Base-by-base conservation (phyloP, 2,797 vertebrate genomes). In the Gadopsis bispinosus region DNA sequence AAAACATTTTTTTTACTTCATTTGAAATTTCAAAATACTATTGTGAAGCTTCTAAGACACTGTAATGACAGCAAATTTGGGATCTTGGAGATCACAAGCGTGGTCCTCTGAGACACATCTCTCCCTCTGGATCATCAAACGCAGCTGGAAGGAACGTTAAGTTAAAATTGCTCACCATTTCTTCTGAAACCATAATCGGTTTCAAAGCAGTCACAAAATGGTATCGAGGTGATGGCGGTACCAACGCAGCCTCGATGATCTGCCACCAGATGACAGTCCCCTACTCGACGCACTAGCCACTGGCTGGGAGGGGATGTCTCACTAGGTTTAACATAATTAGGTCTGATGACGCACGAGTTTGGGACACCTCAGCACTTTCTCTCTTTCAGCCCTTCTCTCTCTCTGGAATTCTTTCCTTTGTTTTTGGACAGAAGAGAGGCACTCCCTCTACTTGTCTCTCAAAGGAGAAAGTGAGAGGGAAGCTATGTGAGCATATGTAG, bases 281-380 rank as follows among this genome's bases (percentile, higher is more conserved):
- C 41, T 12, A 9, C 63, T 54, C 31, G 7, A 50, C 45, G 20
- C 55, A 35, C 51, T 26, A 17, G 19, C 74, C 51, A 39, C 50
- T 41, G 71, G 56, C 39, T 48, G n/a, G 13, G 69, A 39, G 41
- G 54, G 13, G 67, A 73, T 67, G 73, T 63, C 51, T 89, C 78
- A 91, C 60, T 51, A 26, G 17, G 67, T 83, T 71, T 65, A 35
- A 81, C 75, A 80, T 81, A 77, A 92, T 90, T 83, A 85, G 83
- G 84, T 51, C 9, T 75, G 60, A 80, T 92, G 87, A 91, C 76
- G 73, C 86, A 92, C 71, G 64, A 39, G 66, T 67, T 76, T 37
- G 47, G 26, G 69, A 75, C 22, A 35, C 60, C 62, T 72, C 48
- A 35, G 45, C 50, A 37, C 62, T 77, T 74, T 77, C 50, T 60